These are phyloP conservation scores for Phlogophora meticulosa DNA, from an alignment of 2,888 invertebrate genomes.

Conservation along the genomic window DNA sequence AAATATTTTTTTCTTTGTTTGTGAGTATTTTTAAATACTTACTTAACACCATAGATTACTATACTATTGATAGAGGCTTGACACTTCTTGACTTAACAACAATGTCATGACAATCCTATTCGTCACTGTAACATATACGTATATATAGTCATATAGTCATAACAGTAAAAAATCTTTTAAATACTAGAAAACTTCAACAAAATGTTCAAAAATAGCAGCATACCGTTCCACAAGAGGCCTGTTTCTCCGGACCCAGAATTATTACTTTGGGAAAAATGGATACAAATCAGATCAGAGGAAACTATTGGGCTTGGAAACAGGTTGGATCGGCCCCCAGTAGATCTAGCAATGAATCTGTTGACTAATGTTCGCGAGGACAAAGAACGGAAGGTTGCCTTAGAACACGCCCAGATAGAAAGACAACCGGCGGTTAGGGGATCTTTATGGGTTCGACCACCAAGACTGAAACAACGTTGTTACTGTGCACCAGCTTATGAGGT, in stretches of 20 bases:
- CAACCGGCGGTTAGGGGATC: slow-evolving; percentile 75
- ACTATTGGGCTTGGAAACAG: slow-evolving; percentile 71
- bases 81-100: neutral
- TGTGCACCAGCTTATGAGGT: slow-evolving; percentile 82
- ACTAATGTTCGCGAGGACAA: slow-evolving; percentile 78
- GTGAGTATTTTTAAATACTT: no score
- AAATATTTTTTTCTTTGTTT: neutral
- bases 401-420: slow-evolving; percentile 79
- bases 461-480: slow-evolving; percentile 78
- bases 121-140: neutral
- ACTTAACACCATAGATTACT: no score
- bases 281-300: slow-evolving; percentile 81
- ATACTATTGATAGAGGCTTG: no score
- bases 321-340: slow-evolving; percentile 74
- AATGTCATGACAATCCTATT: neutral
- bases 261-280: slow-evolving; percentile 85
- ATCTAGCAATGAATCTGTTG: slow-evolving; percentile 82
- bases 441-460: slow-evolving; percentile 79
- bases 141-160: no score
- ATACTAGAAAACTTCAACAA: slow-evolving; percentile 8
- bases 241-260: slow-evolving; percentile 79
- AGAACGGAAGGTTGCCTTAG: slow-evolving; percentile 80
- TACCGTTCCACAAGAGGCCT: slow-evolving; percentile 26
- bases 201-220: slow-evolving; percentile 41
- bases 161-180: neutral